Base-by-base conservation (phyloP, 2,888 invertebrate genomes). In the Pristionchus entomophagus region DNA sequence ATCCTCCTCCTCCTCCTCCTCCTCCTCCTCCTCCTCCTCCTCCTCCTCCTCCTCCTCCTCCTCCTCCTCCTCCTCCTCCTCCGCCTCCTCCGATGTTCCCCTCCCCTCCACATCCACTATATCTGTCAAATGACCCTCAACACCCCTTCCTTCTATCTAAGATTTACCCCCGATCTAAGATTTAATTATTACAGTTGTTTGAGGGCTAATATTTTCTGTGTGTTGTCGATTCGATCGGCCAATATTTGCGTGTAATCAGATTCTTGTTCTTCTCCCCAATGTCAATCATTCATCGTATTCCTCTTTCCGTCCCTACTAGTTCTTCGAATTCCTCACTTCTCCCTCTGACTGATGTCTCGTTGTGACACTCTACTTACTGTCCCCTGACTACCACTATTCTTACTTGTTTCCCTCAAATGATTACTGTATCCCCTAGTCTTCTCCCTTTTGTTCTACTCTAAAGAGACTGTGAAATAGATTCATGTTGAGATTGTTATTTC, bases 291-390 rank as follows among this genome's bases (percentile, higher is more conserved):
- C n/a, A 26, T 32, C 62, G 22, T 19, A 41, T 26, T 26, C 19
- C 10, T 73, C 41, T 41, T n/a, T 8, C 26, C 14, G 41, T 38
- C 73, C 73, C 73, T 73, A 73, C 73, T 73, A 45, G 73, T 45
- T 35, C 35, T n/a, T 41, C n/a, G 73, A 22, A 73, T 73, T 73
- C 35, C 73, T 73, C 73, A 45, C 41, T 73, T 41, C 22, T 73
- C 65, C 65, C 41, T 73, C 73, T 73, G 73, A 73, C 73, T 45
- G 41, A 73, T 73, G 73, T 73, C 73, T 73, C 73, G 73, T 73
- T 41, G 73, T 73, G 73, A 73, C 73, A 73, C 73, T 62, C 32
- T 73, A 73, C 73, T 73, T 45, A 73, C 73, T 73, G 73, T 73
- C 73, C n/a, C 41, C 41, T 73, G 65, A 65, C 65, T 65, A 65